Evolutionary conservation across 2,888 invertebrate genomes (phyloP), one percentile per base, ranked within the genome.

Genomic region (Andrena trimmerana): DNA sequence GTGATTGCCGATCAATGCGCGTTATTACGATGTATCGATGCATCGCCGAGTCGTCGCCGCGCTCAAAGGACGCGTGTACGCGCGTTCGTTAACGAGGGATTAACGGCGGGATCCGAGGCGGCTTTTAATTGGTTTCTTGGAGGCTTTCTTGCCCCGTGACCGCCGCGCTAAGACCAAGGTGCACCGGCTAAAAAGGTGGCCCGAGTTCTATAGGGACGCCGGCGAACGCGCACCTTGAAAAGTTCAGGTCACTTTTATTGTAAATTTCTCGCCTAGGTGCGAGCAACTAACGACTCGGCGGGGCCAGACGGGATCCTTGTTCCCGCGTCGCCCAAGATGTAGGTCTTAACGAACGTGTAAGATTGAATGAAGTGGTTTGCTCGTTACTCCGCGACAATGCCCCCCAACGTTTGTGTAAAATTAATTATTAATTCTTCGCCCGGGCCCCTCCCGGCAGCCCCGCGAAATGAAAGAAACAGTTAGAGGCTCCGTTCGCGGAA

Each of bases 261-360:
- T 74, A 70, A 68, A 80, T 57, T 72, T 71, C 57, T 54, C 60
- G 65, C 57, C 57, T 65, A 73, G 65, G 66, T 27, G 57, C 36
- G 42, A 66, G 57, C 29, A 27, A 36, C 76, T 82, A 81, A 81
- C 81, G 75, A 82, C 82, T 52, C 50, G 16, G 36, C 50, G 16
- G 36, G 48, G 27, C 60, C 24, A 52, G 78, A 62, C 68, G 50
- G 42, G 62, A 52, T 66, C 68, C 54, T 67, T 60, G 29, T 60
- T 60, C 60, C 60, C 50, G 27, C 36, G 10, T 24, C 20, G 52
- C 54, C 63, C 62, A 83, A 83, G 83, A 83, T 83, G 69, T 73
- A 66, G 74, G 83, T 77, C 83, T 83, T 83, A 83, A 83, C 83
- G 83, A 83, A 83, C 65, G 78, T 54, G 72, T 63, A 82, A 68